Conservation (phyloP, 2,888 invertebrate species). For the Osedax fenrisi region DNA sequence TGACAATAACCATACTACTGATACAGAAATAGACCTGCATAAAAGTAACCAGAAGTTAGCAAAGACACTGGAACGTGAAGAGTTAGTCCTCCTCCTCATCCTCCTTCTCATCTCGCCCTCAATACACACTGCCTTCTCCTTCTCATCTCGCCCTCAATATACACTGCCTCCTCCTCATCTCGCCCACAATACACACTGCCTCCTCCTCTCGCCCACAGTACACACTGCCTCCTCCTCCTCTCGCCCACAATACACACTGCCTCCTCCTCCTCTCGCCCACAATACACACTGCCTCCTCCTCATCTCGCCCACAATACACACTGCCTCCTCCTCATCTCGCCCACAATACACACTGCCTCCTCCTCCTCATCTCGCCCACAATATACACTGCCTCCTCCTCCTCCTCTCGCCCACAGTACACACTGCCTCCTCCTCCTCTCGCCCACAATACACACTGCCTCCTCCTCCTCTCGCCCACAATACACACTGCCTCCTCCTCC, state of each 20-base stretch:
- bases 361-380: background rate
- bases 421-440: background rate
- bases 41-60: background rate
- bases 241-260: background rate
- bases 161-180: background rate
- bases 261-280: background rate
- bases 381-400: background rate
- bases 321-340: background rate
- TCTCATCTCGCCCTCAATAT: background rate
- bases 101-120: background rate
- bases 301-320: background rate
- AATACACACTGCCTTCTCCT: background rate
- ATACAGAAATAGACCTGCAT: background rate
- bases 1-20: too few species aligned
- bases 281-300: background rate
- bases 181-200: background rate
- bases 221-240: background rate
- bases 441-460: background rate
- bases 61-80: background rate
- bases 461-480: background rate
- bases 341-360: background rate
- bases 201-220: background rate
- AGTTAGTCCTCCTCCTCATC: background rate
- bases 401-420: too few species aligned
- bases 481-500: background rate